phyloP scores from a whole-genome alignment of 2,113 vertebrate genomes.

The Paramormyrops kingsleyae region DNA sequence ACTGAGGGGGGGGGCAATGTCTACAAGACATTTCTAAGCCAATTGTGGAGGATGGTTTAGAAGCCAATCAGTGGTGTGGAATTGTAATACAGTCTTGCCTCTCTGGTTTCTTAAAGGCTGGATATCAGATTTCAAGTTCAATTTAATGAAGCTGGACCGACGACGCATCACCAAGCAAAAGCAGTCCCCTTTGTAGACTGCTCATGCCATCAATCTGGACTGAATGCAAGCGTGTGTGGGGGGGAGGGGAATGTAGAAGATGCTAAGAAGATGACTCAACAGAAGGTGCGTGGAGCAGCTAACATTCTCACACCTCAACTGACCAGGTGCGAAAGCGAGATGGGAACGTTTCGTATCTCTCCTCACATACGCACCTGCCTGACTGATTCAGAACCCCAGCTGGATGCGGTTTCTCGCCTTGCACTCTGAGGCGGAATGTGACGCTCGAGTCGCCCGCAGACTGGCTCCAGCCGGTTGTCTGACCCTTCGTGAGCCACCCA shows the following conservation, averaged over 20 bases:
- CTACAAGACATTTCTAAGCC: neutral
- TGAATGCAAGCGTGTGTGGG: neutral
- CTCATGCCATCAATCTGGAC: neutral
- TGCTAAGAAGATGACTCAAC: neutral
- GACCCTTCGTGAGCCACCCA: neutral
- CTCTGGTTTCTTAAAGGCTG: neutral
- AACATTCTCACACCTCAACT: neutral
- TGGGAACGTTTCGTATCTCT: neutral
- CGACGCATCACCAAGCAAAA: neutral
- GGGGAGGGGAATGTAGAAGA: neutral
- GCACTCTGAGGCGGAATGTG: neutral
- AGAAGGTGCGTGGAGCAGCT: neutral
- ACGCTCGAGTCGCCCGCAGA: neutral
- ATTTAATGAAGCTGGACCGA: neutral
- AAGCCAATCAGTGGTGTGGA: neutral
- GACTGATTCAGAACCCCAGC: neutral
- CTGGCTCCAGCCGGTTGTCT: neutral
- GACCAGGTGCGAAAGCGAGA: neutral
- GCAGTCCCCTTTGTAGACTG: neutral
- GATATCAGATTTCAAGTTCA: neutral
- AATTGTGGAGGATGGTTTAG: neutral
- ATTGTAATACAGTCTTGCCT: neutral
- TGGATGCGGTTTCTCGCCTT: neutral
- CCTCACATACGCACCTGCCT: neutral
- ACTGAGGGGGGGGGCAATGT: neutral